These are phyloP conservation scores for Oreotragus oreotragus DNA, from an alignment of 2,113 vertebrate species.

Conservation along the genomic window DNA sequence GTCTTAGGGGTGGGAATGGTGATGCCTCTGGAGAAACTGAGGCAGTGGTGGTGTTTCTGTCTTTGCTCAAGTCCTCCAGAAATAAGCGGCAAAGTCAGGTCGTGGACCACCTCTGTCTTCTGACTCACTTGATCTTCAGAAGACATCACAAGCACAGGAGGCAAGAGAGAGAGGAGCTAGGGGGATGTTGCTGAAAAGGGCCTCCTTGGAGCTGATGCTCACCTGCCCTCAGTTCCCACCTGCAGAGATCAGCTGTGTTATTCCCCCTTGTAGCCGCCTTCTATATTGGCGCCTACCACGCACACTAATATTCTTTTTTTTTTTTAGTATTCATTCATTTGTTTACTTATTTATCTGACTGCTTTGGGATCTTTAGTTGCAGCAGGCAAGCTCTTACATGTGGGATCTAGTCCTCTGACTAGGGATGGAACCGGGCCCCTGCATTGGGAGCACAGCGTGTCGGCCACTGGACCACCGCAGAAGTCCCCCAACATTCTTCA, in stretches of 20 bases:
- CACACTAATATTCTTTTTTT: neutral
- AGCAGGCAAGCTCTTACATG: neutral
- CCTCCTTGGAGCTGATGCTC: neutral
- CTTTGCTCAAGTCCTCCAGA: neutral
- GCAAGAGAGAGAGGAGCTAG: neutral
- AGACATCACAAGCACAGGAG: neutral
- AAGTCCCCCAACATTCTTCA: neutral
- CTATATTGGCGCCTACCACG: rapidly evolving
- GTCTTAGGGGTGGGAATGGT: too few relatives aligned
- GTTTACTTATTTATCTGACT: neutral
- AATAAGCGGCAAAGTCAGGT: neutral
- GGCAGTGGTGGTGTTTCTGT: neutral
- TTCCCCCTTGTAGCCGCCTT: rapidly evolving
- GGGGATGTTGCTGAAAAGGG: neutral
- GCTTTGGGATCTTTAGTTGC: neutral
- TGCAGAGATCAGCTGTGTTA: too few relatives aligned
- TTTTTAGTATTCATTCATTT: neutral
- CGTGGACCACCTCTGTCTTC: neutral
- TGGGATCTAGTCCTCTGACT: neutral
- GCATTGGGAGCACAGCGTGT: neutral
- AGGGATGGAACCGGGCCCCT: neutral
- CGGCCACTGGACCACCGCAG: rapidly evolving
- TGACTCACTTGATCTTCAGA: neutral
- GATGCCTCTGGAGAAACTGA: neutral
- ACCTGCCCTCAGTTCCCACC: neutral